Base-by-base conservation (phyloP, 2,113 vertebrate genomes). In the Athene cunicularia region DNA sequence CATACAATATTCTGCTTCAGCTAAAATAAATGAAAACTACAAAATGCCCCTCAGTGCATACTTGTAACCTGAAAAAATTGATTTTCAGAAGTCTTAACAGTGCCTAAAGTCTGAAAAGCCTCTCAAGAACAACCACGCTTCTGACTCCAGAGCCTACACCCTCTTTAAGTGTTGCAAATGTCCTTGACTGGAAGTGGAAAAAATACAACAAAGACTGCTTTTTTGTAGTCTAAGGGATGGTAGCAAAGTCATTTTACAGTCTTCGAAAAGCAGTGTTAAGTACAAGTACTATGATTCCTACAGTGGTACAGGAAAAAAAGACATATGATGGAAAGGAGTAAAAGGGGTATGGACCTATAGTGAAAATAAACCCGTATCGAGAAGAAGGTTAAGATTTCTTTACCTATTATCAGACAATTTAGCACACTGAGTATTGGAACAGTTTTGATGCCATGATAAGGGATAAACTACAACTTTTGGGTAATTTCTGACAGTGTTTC, bases 11-110 rank as follows among this genome's bases (percentile, higher is more conserved):
- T 84, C 59, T 66, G 47, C 59, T 80, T 92, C 82, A 80, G 71
- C 59, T 86, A 77, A 87, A 95, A 76, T 50, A 88, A 86, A 96
- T 76, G 21, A 90, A 80, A 90, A 86, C n/a, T 62, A 56, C 8
- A 80, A 17, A 88, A 67, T 95, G 88, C 12, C 20, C 33, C 33
- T 80, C 60, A 71, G 53, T 70, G 58, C 56, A 72, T 47, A 64
- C 27, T 88, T 85, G 86, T 62, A 87, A 80, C 41, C n/a, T 49
- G 55, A 76, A 84, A 87, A 95, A 73, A 60, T 3, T 37, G 26
- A 82, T 90, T 94, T 88, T 82, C 74, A 70, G 27, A 76, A 71
- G 32, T 35, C 62, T 76, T 82, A 95, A 62, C 55, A 43, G 58
- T 24, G 41, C 45, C 62, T 76, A 8, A 91, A 90, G 14, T 68